A percentile compares a stretch with the other conserved stretches of the same genome.
Conservation (phyloP, 2,888 invertebrate genomes). For the Megaustenia siamemsis region DNA sequence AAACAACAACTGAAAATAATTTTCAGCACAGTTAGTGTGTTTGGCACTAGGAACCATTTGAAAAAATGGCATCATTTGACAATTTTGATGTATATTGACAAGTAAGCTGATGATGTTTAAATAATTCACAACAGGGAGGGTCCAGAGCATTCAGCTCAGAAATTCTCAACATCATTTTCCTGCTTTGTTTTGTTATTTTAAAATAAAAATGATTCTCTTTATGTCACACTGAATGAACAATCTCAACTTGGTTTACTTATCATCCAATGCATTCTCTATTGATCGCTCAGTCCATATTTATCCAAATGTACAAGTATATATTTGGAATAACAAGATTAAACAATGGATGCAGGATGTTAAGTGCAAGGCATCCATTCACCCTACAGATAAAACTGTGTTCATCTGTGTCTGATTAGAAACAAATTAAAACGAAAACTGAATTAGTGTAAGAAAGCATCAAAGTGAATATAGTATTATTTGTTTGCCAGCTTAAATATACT, state of each 20-base stretch:
- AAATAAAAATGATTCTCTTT: not conserved
- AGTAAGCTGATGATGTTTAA: not conserved
- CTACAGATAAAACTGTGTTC: no score
- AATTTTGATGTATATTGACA: not conserved
- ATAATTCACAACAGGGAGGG: conserved; percentile 24
- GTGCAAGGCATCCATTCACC: no score
- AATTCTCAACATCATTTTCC: conserved; percentile 39
- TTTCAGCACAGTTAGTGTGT: not conserved
- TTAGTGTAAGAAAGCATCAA: no score
- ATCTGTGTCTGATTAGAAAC: no score
- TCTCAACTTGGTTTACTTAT: not conserved
- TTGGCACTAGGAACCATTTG: not conserved
- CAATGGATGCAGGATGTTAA: not conserved
- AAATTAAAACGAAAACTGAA: no score
- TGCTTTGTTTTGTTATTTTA: no score
- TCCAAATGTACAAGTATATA: not conserved
- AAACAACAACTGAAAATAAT: not conserved
- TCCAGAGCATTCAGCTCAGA: conserved; percentile 45
- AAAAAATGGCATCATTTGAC: not conserved
- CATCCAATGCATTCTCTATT: not conserved
- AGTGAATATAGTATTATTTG: no score
- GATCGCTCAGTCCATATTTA: not conserved
- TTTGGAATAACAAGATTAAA: not conserved
- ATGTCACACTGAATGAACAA: not conserved
- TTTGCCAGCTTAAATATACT: no score